phyloP scores from a whole-genome alignment of 2,113 vertebrate species.

The Naja naja region DNA sequence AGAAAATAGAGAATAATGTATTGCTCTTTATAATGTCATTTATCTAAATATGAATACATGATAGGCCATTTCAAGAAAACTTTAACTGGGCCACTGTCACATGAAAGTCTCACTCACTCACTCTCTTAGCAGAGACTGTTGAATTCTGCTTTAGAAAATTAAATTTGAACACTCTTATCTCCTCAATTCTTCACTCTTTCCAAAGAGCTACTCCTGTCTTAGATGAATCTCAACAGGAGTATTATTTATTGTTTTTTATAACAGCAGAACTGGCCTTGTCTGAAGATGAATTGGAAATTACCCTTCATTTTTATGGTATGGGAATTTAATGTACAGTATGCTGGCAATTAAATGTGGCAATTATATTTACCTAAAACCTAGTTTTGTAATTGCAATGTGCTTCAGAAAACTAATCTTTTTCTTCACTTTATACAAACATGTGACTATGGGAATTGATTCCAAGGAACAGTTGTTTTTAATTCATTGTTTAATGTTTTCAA shows the following conservation, averaged over 20 bases:
- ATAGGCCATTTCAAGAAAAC: neutral
- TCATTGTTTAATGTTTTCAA: neutral
- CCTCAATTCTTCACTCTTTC: conserved; percentile 23
- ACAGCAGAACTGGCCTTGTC: conserved; percentile 42
- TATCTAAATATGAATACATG: neutral
- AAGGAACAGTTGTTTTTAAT: neutral
- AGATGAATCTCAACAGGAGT: conserved; percentile 43
- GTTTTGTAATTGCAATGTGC: conserved; percentile 60
- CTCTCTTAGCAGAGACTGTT: neutral
- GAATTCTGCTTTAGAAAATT: conserved; percentile 32
- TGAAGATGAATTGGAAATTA: conserved; percentile 51
- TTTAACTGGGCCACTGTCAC: neutral
- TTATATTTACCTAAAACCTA: conserved; percentile 64
- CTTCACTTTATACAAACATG: conserved; percentile 55
- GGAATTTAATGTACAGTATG: conserved; percentile 63
- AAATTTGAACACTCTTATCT: conserved; percentile 1
- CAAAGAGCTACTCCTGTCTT: conserved; percentile 24
- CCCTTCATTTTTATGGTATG: conserved; percentile 52
- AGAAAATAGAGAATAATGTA: neutral
- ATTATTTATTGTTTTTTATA: conserved; percentile 38
- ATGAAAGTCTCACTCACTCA: neutral
- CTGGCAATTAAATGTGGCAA: conserved; percentile 59
- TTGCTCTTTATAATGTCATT: neutral
- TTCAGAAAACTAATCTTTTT: conserved; percentile 59
- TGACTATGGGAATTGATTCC: conserved; percentile 51